Percentiles rank a stretch among this genome's conserved stretches.
These are phyloP conservation scores for Mormyrus proboscirostris DNA, from an alignment of 2,797 vertebrate species.

Conservation along the genomic window DNA sequence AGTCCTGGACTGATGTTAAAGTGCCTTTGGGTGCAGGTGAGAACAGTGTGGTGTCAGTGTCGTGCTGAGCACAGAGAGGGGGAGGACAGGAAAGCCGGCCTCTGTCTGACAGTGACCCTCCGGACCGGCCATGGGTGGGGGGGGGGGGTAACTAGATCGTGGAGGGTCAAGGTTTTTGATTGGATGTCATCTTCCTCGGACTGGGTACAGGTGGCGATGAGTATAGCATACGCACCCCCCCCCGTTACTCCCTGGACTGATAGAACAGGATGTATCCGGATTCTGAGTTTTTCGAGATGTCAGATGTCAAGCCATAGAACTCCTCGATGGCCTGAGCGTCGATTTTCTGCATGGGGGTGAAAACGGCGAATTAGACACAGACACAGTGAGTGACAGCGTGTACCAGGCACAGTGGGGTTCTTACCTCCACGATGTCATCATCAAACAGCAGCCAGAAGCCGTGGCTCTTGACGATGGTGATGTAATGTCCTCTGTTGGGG, in stretches of 20 bases:
- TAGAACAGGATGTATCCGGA: constrained; percentile 99
- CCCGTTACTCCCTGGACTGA: constrained; percentile 88
- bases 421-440: constrained; percentile 95
- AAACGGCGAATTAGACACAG: background rate
- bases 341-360: constrained; percentile 76
- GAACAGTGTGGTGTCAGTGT: constrained; percentile 32
- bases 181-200: background rate
- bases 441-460: constrained; percentile 98
- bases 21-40: constrained; percentile 71
- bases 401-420: constrained; percentile 42
- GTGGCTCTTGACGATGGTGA: constrained; percentile 97
- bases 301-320: constrained; percentile 97
- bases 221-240: background rate
- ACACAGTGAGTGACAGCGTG: background rate
- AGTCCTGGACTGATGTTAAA: constrained; percentile 50
- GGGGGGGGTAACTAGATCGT: constrained; percentile 8
- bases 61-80: background rate
- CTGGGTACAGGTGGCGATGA: background rate
- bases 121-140: constrained; percentile 11
- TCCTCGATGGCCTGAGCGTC: constrained; percentile 99
- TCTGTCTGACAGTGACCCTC: background rate
- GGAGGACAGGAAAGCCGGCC: background rate
- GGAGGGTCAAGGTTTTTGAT: background rate
- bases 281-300: constrained; percentile 99
- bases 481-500: constrained; percentile 91